Conservation (phyloP, 1,140 invertebrate genomes). For the Rhynchophorus ferrugineus region DNA sequence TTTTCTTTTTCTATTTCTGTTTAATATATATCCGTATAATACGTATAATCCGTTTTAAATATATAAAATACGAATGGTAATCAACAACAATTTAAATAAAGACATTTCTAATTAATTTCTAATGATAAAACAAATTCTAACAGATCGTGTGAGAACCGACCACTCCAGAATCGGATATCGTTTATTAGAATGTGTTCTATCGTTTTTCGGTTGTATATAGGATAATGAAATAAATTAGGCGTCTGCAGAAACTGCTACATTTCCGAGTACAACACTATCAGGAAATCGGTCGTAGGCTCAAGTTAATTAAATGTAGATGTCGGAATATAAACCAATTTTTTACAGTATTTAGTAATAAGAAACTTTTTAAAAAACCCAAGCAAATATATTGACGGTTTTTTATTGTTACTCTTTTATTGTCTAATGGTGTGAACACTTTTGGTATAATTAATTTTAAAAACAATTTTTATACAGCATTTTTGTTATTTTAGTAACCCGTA, state of each 20-base stretch:
- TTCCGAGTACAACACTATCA: neutral
- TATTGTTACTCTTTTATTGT: constrained; percentile 18
- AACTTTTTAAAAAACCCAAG: neutral
- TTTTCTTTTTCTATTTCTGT: neutral
- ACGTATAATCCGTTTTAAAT: too few species aligned
- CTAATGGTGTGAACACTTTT: constrained; percentile 18
- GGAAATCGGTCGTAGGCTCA: neutral
- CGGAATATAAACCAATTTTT: constrained; percentile 6
- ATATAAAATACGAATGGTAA: too few species aligned
- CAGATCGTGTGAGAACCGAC: too few species aligned
- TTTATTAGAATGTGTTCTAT: too few species aligned
- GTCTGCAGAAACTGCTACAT: neutral
- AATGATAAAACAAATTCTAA: too few species aligned
- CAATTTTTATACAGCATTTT: too few species aligned
- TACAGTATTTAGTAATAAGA: neutral
- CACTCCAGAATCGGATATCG: too few species aligned
- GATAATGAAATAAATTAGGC: neutral
- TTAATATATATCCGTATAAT: too few species aligned
- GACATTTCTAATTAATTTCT: too few species aligned
- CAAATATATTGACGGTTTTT: neutral
- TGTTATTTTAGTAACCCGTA: constrained; percentile 13
- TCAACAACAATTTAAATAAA: too few species aligned
- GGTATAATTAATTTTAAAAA: constrained; percentile 22
- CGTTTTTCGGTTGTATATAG: too few species aligned
- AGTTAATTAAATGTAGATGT: neutral